Base-by-base conservation (phyloP, 64 coral and sea anemone species). In the Montipora foliosa region DNA sequence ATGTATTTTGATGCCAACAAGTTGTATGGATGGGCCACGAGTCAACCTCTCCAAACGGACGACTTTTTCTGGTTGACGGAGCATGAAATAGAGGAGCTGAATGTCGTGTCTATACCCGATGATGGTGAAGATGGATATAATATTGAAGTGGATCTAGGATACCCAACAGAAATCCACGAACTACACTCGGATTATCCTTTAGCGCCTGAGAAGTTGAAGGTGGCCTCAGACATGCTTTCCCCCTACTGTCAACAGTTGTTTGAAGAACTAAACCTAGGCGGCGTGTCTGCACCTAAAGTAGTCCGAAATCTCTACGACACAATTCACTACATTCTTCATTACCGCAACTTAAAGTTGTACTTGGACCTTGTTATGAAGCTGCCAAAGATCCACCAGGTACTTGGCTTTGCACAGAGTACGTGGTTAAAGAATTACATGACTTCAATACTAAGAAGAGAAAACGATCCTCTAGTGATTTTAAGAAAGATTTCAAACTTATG, bases 131-230 rank as follows among this genome's bases (percentile, higher is more conserved):
- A 24, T 24, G 22, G 22, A 24, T 29, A 29, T 29, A 61, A 12
- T 87, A 87, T 87, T 22, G 83, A 87, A 69, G 83, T 87, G 46
- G 83, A 87, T 19, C 83, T 87, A 44, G 59, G 69, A 68, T 87
- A n/a, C n/a, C n/a, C n/a, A 87, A 12, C 87, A 21, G 87, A 89
- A 68, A 17, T 87, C n/a, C 83, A 87, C 17, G 83, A 87, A 37
- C 9, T 45, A 10, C 83, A 71, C 45, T 44, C 57, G 29, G 67
- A 73, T 75, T 88, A 75, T 73, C 86, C 86, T 17, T 46, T 88
- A 17, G 74, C 88, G 9, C 87, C 88, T 11, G 88, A 90, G 9
- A 78, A 47, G 53, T 66, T 79, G 51, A 64, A 88, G 52, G 47
- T 88, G n/a, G 14, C 44, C 24, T 19, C 44, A 47, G 64, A 73